These are phyloP conservation scores for Apamea sordens DNA, from an alignment of 2,888 invertebrate genomes.

Conservation along the genomic window DNA sequence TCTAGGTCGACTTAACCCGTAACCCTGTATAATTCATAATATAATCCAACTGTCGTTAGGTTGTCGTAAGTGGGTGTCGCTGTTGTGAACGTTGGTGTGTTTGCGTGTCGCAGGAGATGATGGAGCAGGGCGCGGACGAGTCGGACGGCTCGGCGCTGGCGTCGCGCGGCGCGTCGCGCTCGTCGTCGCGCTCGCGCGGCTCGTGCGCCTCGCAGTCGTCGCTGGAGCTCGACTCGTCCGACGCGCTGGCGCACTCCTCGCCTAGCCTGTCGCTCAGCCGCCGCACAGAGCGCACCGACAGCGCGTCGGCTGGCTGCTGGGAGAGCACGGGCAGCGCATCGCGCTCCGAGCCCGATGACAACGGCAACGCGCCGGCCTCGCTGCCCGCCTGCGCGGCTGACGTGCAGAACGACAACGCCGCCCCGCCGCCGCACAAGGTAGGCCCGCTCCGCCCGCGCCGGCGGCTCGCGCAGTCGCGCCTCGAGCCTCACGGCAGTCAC, in stretches of 20 bases:
- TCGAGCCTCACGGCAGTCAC: neutral
- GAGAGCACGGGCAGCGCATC: conserved; percentile 72
- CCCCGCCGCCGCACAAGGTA: conserved; percentile 62
- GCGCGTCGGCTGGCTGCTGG: conserved; percentile 70
- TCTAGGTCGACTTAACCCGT: no score
- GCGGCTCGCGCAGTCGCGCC: conserved; percentile 34
- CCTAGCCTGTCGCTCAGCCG: conserved; percentile 71
- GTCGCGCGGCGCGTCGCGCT: conserved; percentile 67
- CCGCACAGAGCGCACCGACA: conserved; percentile 71
- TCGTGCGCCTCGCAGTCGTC: conserved; percentile 78
- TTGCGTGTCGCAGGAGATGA: conserved; percentile 58
- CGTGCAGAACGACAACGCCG: conserved; percentile 80
- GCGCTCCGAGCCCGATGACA: conserved; percentile 77
- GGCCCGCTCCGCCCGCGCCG: conserved; percentile 48
- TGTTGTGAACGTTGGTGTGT: neutral
- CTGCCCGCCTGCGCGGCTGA: conserved; percentile 64
- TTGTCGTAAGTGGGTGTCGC: neutral
- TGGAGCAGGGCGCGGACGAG: conserved; percentile 72
- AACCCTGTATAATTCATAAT: no score
- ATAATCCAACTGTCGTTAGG: neutral
- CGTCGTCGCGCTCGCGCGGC: conserved; percentile 73
- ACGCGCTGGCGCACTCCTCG: conserved; percentile 74
- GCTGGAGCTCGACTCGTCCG: conserved; percentile 81
- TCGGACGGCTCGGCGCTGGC: conserved; percentile 67
- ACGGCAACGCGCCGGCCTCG: conserved; percentile 75